phyloP scores from a whole-genome alignment of 2,113 vertebrate species.

The Platysteira castanea region DNA sequence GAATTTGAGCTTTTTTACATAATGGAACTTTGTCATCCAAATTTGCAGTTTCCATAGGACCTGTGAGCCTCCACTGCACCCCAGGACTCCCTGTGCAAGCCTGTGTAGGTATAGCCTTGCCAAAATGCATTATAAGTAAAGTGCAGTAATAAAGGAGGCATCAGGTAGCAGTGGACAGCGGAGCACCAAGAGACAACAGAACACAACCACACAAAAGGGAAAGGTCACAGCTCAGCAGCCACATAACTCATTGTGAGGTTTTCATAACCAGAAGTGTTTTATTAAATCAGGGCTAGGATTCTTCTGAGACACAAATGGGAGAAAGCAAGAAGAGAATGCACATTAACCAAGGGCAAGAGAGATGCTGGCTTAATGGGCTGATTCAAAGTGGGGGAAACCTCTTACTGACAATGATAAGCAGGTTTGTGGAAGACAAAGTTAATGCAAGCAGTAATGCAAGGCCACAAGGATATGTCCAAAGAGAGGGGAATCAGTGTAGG shows the following conservation, averaged over 20 bases:
- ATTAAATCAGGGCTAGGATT: background rate
- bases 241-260: background rate
- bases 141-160: background rate
- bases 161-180: fast-evolving
- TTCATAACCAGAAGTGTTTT: background rate
- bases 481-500: background rate
- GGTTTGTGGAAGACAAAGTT: background rate
- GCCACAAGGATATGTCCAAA: background rate
- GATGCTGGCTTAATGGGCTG: background rate
- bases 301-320: background rate
- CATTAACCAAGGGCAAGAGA: background rate
- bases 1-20: background rate
- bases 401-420: background rate
- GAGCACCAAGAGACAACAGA: background rate
- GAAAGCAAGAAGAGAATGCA: background rate
- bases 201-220: background rate
- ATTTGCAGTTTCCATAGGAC: background rate
- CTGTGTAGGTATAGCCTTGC: background rate
- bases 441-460: background rate
- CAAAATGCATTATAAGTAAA: background rate
- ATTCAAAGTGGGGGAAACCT: background rate
- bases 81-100: background rate
- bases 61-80: background rate
- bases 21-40: background rate
- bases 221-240: background rate